These are phyloP conservation scores for Eremophila alpestris DNA, from an alignment of 2,797 vertebrate genomes.

Conservation along the genomic window DNA sequence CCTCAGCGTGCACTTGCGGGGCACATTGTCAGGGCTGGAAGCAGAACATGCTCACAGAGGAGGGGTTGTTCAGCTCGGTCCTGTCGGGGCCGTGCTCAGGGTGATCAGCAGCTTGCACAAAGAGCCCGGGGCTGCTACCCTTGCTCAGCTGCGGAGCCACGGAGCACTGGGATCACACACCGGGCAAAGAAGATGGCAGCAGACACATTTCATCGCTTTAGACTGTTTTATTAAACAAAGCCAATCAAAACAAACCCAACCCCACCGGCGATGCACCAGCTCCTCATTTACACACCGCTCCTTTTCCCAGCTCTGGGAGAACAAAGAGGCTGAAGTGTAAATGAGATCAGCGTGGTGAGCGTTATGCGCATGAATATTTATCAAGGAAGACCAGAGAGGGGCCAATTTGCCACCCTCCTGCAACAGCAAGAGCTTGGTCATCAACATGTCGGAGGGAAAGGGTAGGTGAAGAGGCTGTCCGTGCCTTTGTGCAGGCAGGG, in stretches of 20 bases:
- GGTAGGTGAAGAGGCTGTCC: neutral
- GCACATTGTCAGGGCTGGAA: neutral
- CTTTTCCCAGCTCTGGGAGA: neutral
- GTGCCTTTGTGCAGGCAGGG: accelerated
- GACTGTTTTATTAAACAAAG: slow-evolving; percentile 58
- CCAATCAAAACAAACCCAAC: neutral
- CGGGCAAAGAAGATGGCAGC: neutral
- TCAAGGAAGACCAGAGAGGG: neutral
- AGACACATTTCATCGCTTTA: neutral
- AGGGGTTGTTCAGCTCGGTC: accelerated
- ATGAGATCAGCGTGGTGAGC: neutral
- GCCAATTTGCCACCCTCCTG: neutral
- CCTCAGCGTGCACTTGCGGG: neutral
- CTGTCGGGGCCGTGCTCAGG: accelerated
- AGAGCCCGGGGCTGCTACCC: neutral
- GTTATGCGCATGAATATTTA: neutral
- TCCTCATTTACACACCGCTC: neutral
- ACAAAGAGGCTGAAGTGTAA: neutral
- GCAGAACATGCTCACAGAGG: neutral
- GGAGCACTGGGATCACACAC: neutral
- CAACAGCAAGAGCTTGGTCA: neutral
- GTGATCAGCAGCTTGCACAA: neutral
- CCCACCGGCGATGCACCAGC: neutral
- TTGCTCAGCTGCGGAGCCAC: accelerated
- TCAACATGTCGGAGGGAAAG: neutral